Evolutionary conservation across 2,113 vertebrate species (phyloP).

Genomic region (Cinclus mexicanus): DNA sequence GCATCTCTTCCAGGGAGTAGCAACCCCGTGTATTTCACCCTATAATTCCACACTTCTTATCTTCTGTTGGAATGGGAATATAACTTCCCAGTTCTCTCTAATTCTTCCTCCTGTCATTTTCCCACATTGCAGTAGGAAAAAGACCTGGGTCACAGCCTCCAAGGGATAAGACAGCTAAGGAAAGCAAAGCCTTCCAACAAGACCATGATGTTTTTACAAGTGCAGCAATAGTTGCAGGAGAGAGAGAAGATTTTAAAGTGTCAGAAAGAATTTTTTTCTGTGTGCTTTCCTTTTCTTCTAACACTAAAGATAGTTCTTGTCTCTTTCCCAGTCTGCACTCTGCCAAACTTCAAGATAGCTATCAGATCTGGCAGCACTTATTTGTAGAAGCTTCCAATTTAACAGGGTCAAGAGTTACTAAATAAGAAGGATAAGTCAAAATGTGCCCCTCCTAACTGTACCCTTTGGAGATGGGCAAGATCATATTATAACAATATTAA

Average conservation of each 20-base stretch:
- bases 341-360: background rate
- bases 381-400: background rate
- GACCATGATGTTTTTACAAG: background rate
- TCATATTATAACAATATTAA: background rate
- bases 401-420: background rate
- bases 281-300: accelerated
- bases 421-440: background rate
- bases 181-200: background rate
- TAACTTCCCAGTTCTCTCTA: background rate
- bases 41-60: background rate
- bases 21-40: background rate
- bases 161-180: background rate
- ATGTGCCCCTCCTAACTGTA: background rate
- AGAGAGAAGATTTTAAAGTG: background rate
- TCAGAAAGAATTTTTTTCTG: background rate
- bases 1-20: background rate
- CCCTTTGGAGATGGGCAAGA: background rate
- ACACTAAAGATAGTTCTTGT: background rate
- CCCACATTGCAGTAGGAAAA: background rate
- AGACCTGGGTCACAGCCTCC: background rate
- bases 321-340: background rate
- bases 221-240: accelerated
- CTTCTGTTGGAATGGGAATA: background rate
- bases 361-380: background rate
- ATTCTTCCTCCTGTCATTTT: background rate